Conservation (phyloP, 2,888 invertebrate genomes). For the Auanema sp. region DNA sequence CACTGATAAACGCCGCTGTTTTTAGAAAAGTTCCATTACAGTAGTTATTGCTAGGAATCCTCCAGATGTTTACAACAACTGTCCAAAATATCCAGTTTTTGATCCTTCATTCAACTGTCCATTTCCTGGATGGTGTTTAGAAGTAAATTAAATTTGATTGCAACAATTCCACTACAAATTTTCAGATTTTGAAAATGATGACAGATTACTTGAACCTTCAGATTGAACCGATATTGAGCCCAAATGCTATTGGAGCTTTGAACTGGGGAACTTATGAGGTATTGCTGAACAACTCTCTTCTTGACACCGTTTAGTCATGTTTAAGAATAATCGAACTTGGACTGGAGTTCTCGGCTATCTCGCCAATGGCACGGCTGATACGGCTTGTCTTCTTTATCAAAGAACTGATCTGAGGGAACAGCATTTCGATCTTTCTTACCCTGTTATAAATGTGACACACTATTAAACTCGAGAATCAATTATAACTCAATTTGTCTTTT, state of each 20-base stretch:
- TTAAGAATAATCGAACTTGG: conserved; percentile 32
- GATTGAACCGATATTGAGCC: conserved; percentile 24
- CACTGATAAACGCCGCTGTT: too few species aligned
- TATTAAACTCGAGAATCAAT: conserved; percentile 1
- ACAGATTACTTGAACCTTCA: conserved; percentile 26
- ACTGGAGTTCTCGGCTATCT: conserved; percentile 47
- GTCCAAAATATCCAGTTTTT: conserved; percentile 43
- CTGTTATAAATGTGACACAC: conserved; percentile 38
- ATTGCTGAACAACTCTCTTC: not conserved
- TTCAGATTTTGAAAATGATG: conserved; percentile 32
- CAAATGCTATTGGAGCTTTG: conserved; percentile 27
- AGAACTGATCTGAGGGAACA: conserved; percentile 38
- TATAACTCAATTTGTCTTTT: not conserved
- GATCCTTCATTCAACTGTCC: conserved; percentile 43
- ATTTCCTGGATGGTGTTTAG: conserved; percentile 51
- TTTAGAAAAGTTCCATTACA: conserved; percentile 21
- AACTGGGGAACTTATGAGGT: conserved; percentile 39
- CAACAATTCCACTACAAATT: not conserved
- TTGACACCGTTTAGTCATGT: not conserved
- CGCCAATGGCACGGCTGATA: conserved; percentile 48
- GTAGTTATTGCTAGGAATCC: conserved; percentile 49
- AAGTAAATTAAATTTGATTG: conserved; percentile 21
- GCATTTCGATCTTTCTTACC: conserved; percentile 47
- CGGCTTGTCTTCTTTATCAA: conserved; percentile 46
- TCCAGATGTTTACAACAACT: conserved; percentile 49